Conservation (phyloP, 53 echinoderm and acorn worm species). For the Luidia sarsii region DNA sequence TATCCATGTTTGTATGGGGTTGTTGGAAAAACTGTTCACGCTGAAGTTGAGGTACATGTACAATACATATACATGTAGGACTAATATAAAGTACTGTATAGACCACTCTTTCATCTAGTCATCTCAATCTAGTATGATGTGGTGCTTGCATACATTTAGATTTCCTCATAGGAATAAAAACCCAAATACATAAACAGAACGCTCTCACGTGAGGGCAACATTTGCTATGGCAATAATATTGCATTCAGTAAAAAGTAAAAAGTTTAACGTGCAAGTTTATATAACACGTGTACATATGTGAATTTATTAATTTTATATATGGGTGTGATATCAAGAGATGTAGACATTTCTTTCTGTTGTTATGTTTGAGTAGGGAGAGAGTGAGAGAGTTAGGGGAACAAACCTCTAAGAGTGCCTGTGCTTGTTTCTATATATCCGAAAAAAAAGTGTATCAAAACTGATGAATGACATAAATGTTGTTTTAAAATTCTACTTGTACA, state of each 20-base stretch:
- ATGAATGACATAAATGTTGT: no score
- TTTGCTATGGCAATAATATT: conserved; percentile 28
- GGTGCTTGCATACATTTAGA: not conserved
- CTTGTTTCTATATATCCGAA: conserved; percentile 4
- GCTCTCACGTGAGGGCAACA: no score
- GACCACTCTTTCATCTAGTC: no score
- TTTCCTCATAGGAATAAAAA: not conserved
- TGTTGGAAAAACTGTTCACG: no score
- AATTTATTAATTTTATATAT: conserved; percentile 59
- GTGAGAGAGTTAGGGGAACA: not conserved
- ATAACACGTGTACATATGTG: conserved; percentile 43
- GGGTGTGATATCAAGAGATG: conserved; percentile 41
- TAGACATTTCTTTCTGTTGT: conserved; percentile 52
- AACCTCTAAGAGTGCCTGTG: conserved; percentile 42
- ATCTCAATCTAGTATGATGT: not conserved
- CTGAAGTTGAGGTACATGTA: no score
- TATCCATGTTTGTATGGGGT: no score
- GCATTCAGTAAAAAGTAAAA: conserved; percentile 19
- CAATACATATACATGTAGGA: no score
- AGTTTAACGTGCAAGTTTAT: conserved; percentile 46
- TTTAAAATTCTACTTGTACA: conserved; percentile 4
- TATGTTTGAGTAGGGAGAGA: conserved; percentile 46
- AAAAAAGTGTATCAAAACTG: no score
- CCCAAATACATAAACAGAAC: not conserved
- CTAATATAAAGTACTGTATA: no score